These are phyloP conservation scores for Amphiprion clarkii DNA, from an alignment of 2,797 vertebrate genomes.

Conservation along the genomic window DNA sequence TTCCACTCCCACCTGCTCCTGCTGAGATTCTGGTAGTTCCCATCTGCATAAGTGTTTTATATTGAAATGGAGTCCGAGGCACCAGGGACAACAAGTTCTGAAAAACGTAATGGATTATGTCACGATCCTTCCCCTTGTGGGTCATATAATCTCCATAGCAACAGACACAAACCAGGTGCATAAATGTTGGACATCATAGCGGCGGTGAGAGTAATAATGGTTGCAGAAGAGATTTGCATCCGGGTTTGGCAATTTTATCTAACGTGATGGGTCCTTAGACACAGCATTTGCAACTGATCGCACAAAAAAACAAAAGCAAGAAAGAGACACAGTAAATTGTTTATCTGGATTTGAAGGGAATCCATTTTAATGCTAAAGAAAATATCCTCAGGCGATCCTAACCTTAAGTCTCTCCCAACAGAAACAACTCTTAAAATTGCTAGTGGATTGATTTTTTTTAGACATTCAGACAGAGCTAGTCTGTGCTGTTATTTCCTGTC, in stretches of 20 bases:
- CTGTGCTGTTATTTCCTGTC: too few relatives aligned
- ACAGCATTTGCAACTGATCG: background rate
- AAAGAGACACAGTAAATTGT: too few relatives aligned
- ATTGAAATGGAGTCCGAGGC: background rate
- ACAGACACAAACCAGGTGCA: constrained; percentile 21
- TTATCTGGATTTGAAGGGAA: background rate
- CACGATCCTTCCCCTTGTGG: background rate
- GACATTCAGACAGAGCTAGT: background rate
- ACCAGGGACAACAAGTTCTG: background rate
- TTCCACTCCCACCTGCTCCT: constrained; percentile 11
- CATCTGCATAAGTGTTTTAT: background rate
- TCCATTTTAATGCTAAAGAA: background rate
- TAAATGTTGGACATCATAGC: constrained; percentile 18
- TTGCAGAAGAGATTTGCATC: constrained; percentile 15
- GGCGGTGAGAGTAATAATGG: background rate
- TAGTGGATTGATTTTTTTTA: constrained; percentile 2
- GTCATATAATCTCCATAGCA: constrained; percentile 32
- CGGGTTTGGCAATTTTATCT: constrained; percentile 2
- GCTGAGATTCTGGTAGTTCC: constrained; percentile 25
- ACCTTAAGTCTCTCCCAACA: background rate
- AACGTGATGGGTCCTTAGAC: constrained; percentile 14
- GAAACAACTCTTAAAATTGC: background rate
- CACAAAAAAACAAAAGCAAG: background rate
- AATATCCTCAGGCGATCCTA: background rate
- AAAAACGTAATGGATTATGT: constrained; percentile 2